These are phyloP conservation scores for Dasyprocta punctata DNA, from an alignment of 2,113 vertebrate genomes.

Conservation along the genomic window DNA sequence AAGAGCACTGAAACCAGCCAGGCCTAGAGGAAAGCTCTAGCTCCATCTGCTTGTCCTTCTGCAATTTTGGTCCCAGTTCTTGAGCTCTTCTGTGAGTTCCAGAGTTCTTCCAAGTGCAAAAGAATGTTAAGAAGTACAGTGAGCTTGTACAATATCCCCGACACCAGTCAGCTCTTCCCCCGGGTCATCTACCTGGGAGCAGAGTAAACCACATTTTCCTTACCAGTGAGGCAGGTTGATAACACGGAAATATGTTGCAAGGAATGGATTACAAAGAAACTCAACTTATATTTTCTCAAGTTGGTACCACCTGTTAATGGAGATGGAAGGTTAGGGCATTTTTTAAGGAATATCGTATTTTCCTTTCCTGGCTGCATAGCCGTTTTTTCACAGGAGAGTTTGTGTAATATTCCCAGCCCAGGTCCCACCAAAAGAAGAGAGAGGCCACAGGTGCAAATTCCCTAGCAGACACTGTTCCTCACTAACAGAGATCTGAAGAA, in stretches of 20 bases:
- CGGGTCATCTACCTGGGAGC: not conserved
- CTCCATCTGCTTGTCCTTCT: rapidly evolving
- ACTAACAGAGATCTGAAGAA: not conserved
- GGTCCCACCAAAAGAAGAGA: not conserved
- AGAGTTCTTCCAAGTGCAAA: not conserved
- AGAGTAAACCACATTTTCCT: not conserved
- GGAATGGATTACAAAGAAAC: not conserved
- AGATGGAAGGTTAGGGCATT: not conserved
- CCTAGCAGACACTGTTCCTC: not conserved
- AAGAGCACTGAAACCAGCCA: no score
- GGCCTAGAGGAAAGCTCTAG: not conserved
- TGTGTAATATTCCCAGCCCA: not conserved
- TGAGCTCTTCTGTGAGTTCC: not conserved
- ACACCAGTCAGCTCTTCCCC: not conserved
- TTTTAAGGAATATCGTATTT: not conserved
- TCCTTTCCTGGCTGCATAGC: not conserved
- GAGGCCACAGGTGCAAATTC: not conserved
- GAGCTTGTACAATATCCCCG: not conserved
- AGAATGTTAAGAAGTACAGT: rapidly evolving
- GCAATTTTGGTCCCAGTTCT: rapidly evolving
- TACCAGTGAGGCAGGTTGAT: not conserved
- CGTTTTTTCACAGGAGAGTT: not conserved
- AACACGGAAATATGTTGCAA: not conserved
- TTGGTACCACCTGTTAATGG: not conserved
- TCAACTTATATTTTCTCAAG: not conserved